These are phyloP conservation scores for Lagocephalus sceleratus DNA, from an alignment of 2,797 vertebrate genomes.

Conservation along the genomic window DNA sequence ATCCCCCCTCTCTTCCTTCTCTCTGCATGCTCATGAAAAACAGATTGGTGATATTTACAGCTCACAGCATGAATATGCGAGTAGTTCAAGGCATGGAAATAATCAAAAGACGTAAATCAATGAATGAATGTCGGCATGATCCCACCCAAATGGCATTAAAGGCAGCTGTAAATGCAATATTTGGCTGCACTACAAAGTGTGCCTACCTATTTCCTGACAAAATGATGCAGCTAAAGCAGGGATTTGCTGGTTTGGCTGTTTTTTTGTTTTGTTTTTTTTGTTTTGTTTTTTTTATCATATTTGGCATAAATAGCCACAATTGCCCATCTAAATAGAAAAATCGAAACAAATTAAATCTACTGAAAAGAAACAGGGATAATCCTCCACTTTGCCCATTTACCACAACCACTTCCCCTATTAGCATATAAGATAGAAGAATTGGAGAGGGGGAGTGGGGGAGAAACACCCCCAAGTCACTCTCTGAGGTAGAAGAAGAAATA, in stretches of 20 bases:
- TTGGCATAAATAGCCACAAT: conserved; percentile 44
- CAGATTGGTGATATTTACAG: conserved; percentile 30
- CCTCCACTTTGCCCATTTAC: conserved; percentile 50
- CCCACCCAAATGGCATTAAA: conserved; percentile 27
- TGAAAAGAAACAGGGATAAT: conserved; percentile 59
- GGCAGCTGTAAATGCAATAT: conserved; percentile 43
- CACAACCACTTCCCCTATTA: conserved; percentile 25
- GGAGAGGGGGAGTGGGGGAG: conserved; percentile 8
- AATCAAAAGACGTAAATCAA: conserved; percentile 19
- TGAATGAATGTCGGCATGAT: conserved; percentile 33
- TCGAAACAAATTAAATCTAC: conserved; percentile 64
- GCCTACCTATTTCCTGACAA: conserved; percentile 8
- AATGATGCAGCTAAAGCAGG: conserved; percentile 17
- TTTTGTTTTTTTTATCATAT: conserved; percentile 45
- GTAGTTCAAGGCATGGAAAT: conserved; percentile 20
- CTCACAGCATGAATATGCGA: conserved; percentile 3
- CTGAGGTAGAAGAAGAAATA: conserved; percentile 26
- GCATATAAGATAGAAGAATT: conserved; percentile 41
- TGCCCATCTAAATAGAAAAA: conserved; percentile 62
- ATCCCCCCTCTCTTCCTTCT: background rate
- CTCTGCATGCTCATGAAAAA: conserved; percentile 1
- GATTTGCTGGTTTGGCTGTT: conserved; percentile 41
- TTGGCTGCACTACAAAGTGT: conserved; percentile 29
- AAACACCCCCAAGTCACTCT: conserved; percentile 34
- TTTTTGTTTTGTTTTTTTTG: too few relatives aligned